A percentile compares a stretch with the other conserved stretches of the same genome.
Conservation (phyloP, 2,113 vertebrate genomes). For the Pedionomus torquatus region DNA sequence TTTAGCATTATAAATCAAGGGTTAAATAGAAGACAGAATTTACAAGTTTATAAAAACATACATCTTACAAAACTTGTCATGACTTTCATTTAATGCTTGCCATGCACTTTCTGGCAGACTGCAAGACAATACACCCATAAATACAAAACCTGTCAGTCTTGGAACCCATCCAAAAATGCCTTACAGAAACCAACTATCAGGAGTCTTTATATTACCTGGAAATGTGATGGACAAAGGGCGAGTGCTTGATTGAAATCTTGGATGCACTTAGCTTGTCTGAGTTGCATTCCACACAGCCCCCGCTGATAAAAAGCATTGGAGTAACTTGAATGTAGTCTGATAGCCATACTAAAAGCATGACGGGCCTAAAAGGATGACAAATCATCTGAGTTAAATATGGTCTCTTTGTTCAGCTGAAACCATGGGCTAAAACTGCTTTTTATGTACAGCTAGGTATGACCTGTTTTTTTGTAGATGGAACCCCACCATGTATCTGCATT, state of each 20-base stretch:
- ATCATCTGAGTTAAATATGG: background rate
- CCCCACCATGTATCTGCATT: background rate
- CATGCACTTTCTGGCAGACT: background rate
- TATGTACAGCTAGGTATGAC: background rate
- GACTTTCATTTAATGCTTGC: background rate
- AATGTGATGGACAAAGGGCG: constrained; percentile 74
- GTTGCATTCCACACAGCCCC: constrained; percentile 78
- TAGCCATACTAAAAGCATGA: constrained; percentile 73
- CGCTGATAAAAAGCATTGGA: constrained; percentile 80
- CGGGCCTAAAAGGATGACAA: constrained; percentile 67
- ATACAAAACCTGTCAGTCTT: background rate
- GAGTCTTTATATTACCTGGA: constrained; percentile 74
- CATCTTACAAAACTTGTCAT: background rate
- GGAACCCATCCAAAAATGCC: background rate
- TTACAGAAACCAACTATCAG: background rate
- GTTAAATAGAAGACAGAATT: background rate
- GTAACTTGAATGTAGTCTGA: constrained; percentile 70
- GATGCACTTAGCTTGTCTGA: constrained; percentile 68
- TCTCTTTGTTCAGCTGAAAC: background rate
- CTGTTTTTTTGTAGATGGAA: background rate
- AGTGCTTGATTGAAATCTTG: constrained; percentile 79
- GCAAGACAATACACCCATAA: background rate
- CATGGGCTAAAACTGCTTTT: background rate
- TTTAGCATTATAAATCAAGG: background rate
- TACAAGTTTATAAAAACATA: background rate